Percentiles rank a stretch among this genome's conserved stretches.
phyloP scores from a whole-genome alignment of 2,888 invertebrate species.

The Drosophila picticornis region DNA sequence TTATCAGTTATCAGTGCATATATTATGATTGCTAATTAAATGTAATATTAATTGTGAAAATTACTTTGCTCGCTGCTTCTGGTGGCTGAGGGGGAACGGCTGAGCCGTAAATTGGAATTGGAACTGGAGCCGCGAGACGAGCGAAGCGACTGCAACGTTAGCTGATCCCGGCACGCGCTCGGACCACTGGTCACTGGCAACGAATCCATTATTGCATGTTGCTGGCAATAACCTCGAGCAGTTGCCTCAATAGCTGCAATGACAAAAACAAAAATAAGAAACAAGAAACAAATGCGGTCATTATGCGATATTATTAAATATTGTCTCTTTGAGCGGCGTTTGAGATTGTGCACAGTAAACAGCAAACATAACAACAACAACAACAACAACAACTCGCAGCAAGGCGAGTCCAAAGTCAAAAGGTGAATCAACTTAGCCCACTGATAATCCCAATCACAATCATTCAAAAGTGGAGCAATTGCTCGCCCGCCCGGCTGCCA shows the following conservation, averaged over 20 bases:
- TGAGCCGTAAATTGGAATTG: conserved; percentile 77
- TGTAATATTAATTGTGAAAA: conserved; percentile 36
- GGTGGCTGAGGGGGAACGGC: conserved; percentile 83
- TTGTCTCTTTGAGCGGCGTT: conserved; percentile 53
- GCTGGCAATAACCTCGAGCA: conserved; percentile 44
- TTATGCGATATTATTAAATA: conserved; percentile 22
- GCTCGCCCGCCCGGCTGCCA: conserved; percentile 17
- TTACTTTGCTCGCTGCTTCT: conserved; percentile 83
- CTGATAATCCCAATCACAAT: conserved; percentile 61
- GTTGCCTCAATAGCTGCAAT: conserved; percentile 61
- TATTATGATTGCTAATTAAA: conserved; percentile 5
- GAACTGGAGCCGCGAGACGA: conserved; percentile 69
- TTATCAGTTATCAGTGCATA: conserved; percentile 26
- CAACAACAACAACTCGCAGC: background rate
- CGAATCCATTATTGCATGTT: conserved; percentile 71
- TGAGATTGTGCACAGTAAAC: conserved; percentile 26
- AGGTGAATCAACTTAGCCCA: conserved; percentile 68
- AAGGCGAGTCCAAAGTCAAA: conserved; percentile 69
- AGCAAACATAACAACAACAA: conserved; percentile 9
- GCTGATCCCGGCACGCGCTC: conserved; percentile 62
- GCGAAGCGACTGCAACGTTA: conserved; percentile 62
- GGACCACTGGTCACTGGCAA: conserved; percentile 43
- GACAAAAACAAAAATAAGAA: conserved; percentile 13
- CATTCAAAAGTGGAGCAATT: conserved; percentile 58
- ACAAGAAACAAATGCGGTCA: background rate